A percentile compares a stretch with the other conserved stretches of the same genome.
Evolutionary conservation across 1,140 invertebrate species (phyloP).

Genomic region (Drosophila lowei): DNA sequence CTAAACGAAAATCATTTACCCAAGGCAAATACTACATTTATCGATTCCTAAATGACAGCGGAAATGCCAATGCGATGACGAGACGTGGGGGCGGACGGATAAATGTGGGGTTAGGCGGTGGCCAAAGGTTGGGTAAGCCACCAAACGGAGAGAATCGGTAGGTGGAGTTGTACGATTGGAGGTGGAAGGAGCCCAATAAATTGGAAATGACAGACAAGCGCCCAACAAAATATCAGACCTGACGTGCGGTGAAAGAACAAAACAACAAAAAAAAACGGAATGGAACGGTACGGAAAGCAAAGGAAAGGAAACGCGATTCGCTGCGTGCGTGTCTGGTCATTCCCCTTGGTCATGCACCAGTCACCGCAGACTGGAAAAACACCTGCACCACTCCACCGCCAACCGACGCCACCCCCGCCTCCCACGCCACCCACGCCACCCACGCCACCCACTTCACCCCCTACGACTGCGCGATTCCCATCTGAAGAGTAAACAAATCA

Average conservation of each 20-base stretch:
- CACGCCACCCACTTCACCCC: not conserved
- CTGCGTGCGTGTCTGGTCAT: slow-evolving; percentile 40
- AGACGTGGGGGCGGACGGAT: not conserved
- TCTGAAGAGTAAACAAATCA: too few relatives aligned
- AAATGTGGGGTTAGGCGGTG: slow-evolving; percentile 6
- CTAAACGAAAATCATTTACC: slow-evolving; percentile 65
- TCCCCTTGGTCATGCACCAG: slow-evolving; percentile 12
- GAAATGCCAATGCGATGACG: slow-evolving; percentile 61
- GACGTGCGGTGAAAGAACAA: slow-evolving; percentile 23
- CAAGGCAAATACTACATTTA: slow-evolving; percentile 73
- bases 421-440: not conserved
- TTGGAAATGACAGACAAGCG: slow-evolving; percentile 76
- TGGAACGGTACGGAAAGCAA: too few relatives aligned
- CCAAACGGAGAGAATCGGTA: not conserved
- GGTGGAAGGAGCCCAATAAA: slow-evolving; percentile 38
- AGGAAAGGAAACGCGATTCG: not conserved
- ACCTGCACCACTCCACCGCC: not conserved
- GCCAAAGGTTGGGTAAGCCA: too few relatives aligned
- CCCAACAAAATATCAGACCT: slow-evolving; percentile 66
- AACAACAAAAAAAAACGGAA: slow-evolving; percentile 21
- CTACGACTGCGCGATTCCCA: not conserved
- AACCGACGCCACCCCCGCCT: not conserved
- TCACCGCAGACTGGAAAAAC: not conserved
- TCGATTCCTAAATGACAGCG: slow-evolving; percentile 72
- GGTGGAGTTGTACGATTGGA: too few relatives aligned